Percentiles rank a stretch among this genome's conserved stretches.
These are phyloP conservation scores for Himalopsyche phryganea DNA, from an alignment of 1,140 invertebrate genomes.

Conservation along the genomic window DNA sequence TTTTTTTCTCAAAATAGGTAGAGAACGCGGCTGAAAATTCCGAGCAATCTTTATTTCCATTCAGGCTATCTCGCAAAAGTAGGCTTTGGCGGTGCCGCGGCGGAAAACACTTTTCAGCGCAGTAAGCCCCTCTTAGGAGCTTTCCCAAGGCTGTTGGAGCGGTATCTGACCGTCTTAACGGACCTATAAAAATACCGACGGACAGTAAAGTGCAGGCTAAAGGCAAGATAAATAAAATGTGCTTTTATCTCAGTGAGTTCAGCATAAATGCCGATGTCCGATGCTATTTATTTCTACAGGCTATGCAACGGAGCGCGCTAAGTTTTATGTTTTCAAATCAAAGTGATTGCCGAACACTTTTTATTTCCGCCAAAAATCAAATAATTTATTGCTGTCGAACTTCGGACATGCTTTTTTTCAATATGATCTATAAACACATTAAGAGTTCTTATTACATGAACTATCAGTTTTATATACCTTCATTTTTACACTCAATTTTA, in stretches of 20 bases:
- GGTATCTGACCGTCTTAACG: conserved; percentile 29
- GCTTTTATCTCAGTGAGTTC: conserved; percentile 18
- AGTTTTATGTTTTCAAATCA: too few relatives aligned
- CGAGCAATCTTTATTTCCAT: neutral
- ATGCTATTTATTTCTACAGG: too few relatives aligned
- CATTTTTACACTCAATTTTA: too few relatives aligned
- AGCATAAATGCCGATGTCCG: too few relatives aligned
- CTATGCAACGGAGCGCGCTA: too few relatives aligned
- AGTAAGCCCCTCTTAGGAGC: conserved; percentile 5
- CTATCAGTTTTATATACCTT: too few relatives aligned
- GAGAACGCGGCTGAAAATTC: neutral
- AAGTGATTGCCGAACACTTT: too few relatives aligned
- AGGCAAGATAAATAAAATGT: conserved; percentile 28
- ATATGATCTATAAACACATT: too few relatives aligned
- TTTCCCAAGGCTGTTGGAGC: neutral
- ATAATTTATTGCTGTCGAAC: too few relatives aligned
- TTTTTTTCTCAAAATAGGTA: neutral
- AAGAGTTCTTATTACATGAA: too few relatives aligned
- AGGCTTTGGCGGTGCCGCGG: neutral
- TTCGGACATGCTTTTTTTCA: too few relatives aligned
- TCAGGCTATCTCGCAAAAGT: neutral
- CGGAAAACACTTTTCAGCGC: conserved; percentile 18
- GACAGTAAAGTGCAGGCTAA: conserved; percentile 22
- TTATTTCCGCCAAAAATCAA: too few relatives aligned
- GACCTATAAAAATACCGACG: conserved; percentile 30